Conservation (phyloP, 1,140 invertebrate genomes). For the Papilio aristodemus region DNA sequence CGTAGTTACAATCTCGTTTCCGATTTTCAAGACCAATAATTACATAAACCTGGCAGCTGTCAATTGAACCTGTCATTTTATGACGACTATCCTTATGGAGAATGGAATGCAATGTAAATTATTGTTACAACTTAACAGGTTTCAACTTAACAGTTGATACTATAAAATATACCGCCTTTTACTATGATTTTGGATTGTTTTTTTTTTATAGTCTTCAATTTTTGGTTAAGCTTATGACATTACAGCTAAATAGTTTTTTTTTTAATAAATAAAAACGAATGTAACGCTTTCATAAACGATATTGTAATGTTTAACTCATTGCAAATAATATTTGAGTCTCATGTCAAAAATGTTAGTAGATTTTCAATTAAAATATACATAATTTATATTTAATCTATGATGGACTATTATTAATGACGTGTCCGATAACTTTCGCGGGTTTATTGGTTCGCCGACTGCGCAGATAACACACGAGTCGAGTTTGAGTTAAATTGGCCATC, state of each 20-base stretch:
- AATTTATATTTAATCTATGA: constrained; percentile 13
- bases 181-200: no score
- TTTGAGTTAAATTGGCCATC: constrained; percentile 61
- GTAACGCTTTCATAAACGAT: not conserved
- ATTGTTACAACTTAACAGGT: no score
- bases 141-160: no score
- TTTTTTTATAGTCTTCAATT: no score
- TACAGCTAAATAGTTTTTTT: no score
- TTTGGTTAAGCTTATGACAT: no score
- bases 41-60: constrained; percentile 3
- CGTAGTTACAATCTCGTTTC: not conserved
- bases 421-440: constrained; percentile 27
- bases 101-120: not conserved
- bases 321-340: not conserved
- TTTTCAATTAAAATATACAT: constrained; percentile 13
- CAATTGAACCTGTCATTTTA: constrained; percentile 25
- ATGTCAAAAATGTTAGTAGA: not conserved
- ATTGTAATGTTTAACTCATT: not conserved
- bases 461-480: constrained; percentile 43
- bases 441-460: constrained; percentile 22
- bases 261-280: no score
- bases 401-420: constrained; percentile 12
- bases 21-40: not conserved
- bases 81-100: not conserved
- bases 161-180: no score